Evolutionary conservation across 2,888 invertebrate genomes (phyloP).

Genomic region (Hypomecis punctinalis): DNA sequence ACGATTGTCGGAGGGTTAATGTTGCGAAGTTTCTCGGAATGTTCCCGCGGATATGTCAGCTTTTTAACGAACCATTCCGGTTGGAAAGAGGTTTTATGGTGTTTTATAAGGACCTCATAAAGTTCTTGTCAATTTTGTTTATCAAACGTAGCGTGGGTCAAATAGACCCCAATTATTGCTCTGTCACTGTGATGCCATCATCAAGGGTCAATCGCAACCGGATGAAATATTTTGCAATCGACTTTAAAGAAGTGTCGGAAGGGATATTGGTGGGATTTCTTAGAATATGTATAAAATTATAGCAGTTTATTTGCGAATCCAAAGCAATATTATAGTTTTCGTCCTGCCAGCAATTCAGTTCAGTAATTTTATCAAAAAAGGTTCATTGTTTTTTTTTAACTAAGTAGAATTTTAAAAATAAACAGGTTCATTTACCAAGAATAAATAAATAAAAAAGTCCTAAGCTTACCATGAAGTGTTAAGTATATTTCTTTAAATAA

Average conservation of each 20-base stretch:
- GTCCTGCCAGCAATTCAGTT: too few species aligned
- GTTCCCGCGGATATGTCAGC: constrained; percentile 18
- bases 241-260: constrained; percentile 33
- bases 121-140: constrained; percentile 4
- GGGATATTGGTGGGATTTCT: constrained; percentile 24
- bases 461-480: too few species aligned
- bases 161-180: constrained; percentile 27
- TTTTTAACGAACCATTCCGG: constrained; percentile 1
- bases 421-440: too few species aligned
- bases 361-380: too few species aligned
- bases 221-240: constrained; percentile 40
- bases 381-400: too few species aligned
- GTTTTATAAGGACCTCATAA: neutral
- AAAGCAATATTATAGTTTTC: too few species aligned
- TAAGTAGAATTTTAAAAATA: too few species aligned
- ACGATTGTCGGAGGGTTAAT: constrained; percentile 27
- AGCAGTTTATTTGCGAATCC: neutral
- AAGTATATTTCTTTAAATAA: too few species aligned
- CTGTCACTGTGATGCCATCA: constrained; percentile 29
- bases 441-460: too few species aligned
- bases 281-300: neutral
- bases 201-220: constrained; percentile 37
- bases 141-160: constrained; percentile 7
- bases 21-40: constrained; percentile 16
- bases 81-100: neutral